Evolutionary conservation across 2,888 invertebrate species (phyloP).

Genomic region (Cotesia congregata): DNA sequence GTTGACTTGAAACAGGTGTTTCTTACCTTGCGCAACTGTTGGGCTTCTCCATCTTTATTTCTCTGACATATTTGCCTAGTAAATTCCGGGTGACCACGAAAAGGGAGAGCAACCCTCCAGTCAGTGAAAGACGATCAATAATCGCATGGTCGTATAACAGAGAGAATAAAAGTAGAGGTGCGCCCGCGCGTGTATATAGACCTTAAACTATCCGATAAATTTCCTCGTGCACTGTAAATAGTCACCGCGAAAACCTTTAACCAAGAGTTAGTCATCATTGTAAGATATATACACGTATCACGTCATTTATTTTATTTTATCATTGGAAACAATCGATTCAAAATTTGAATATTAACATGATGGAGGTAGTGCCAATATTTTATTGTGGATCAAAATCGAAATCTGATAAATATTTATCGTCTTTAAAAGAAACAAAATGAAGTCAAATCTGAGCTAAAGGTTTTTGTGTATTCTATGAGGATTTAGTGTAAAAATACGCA

Average conservation of each 20-base stretch:
- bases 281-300: background rate
- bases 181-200: conserved; percentile 28
- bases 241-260: conserved; percentile 14
- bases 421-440: conserved; percentile 24
- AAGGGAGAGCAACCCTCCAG: conserved; percentile 31
- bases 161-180: conserved; percentile 18
- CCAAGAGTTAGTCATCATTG: background rate
- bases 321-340: background rate
- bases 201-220: conserved; percentile 16
- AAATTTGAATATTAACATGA: background rate
- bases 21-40: conserved; percentile 10
- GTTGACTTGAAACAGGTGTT: conserved; percentile 27
- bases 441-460: background rate
- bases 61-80: conserved; percentile 3
- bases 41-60: conserved; percentile 26
- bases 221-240: conserved; percentile 34
- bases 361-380: background rate
- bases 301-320: background rate
- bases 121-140: conserved; percentile 34
- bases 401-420: conserved; percentile 23
- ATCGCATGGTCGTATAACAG: conserved; percentile 29
- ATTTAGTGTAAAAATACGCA: conserved; percentile 58
- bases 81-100: conserved; percentile 34
- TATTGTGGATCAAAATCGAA: background rate
- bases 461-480: conserved; percentile 30